phyloP scores from a whole-genome alignment of 2,797 vertebrate genomes.

The Adelosebastes latens region DNA sequence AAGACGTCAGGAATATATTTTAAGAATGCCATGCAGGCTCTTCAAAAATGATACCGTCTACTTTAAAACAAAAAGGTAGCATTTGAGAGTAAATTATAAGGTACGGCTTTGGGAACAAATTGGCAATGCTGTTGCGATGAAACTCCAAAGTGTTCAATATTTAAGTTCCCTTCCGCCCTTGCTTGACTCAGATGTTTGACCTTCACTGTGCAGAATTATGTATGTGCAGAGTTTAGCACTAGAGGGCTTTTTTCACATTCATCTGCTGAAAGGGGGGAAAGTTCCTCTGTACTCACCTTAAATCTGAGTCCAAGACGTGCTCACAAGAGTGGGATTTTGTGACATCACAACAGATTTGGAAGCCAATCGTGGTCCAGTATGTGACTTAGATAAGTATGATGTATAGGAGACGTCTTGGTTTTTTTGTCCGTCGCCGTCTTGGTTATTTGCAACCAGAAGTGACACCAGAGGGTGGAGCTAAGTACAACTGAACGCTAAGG shows the following conservation, averaged over 20 bases:
- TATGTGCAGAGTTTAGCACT: background rate
- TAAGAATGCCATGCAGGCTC: background rate
- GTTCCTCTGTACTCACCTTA: background rate
- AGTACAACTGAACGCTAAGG: no score
- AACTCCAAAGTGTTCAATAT: background rate
- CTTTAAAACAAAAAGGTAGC: background rate
- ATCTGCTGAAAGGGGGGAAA: background rate
- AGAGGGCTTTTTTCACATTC: background rate
- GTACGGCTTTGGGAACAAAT: background rate
- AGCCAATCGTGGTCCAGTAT: background rate
- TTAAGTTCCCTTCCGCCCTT: background rate
- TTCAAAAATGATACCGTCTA: background rate
- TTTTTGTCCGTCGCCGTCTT: no score
- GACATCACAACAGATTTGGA: background rate
- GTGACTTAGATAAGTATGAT: background rate
- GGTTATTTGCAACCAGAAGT: no score
- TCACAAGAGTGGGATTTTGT: background rate
- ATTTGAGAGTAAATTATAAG: background rate
- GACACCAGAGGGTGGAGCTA: no score
- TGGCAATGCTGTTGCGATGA: background rate
- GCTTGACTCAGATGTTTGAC: constrained; percentile 6
- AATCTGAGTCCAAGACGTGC: background rate
- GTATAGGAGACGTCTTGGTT: background rate
- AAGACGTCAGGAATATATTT: constrained; percentile 10
- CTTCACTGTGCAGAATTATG: constrained; percentile 1